Conservation (phyloP, 2,113 vertebrate species). For the Plotosus lineatus region DNA sequence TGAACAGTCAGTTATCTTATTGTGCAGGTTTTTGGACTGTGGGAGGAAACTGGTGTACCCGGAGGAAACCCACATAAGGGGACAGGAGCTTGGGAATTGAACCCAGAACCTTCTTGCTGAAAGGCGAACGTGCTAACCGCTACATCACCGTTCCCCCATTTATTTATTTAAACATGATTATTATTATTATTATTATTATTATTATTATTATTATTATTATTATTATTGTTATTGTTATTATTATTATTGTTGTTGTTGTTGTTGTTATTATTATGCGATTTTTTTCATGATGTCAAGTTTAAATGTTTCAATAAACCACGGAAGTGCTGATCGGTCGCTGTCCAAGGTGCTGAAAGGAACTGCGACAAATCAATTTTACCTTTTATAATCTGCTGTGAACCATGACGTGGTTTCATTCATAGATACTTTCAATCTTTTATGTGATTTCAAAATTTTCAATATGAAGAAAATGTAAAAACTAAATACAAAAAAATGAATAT, state of each 20-base stretch:
- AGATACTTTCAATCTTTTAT: background rate
- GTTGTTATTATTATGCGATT: too few species aligned
- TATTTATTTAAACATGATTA: too few species aligned
- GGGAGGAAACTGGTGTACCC: too few species aligned
- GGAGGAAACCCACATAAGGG: too few species aligned
- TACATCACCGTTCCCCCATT: too few species aligned
- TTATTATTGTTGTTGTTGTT: too few species aligned
- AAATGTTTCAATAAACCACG: background rate
- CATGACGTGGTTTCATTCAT: background rate
- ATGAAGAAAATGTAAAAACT: too few species aligned
- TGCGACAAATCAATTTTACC: background rate
- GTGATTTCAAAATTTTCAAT: background rate
- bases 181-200: background rate
- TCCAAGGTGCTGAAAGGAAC: constrained; percentile 55
- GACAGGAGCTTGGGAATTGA: too few species aligned
- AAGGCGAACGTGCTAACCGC: too few species aligned
- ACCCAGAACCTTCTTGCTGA: too few species aligned
- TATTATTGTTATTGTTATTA: background rate
- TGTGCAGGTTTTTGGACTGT: too few species aligned
- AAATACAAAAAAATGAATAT: background rate
- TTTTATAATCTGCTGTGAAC: background rate
- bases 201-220: background rate
- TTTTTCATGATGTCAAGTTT: background rate
- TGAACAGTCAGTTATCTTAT: too few species aligned
- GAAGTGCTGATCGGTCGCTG: constrained; percentile 30